These are phyloP conservation scores for Molossus alvarezi DNA, from an alignment of 2,797 vertebrate genomes.

Conservation along the genomic window DNA sequence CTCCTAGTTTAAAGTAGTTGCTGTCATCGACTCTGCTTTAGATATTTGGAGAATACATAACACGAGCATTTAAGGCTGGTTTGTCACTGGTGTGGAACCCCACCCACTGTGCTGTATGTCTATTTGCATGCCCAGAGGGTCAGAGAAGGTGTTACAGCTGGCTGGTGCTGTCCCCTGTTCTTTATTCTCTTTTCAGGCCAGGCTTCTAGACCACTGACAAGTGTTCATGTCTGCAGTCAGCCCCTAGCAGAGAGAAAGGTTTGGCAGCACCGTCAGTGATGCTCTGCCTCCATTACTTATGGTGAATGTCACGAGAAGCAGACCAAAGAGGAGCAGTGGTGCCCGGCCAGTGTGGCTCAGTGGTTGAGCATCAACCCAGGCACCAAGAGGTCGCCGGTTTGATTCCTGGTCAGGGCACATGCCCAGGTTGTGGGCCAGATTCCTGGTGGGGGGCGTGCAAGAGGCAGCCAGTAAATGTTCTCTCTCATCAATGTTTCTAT, in stretches of 20 bases:
- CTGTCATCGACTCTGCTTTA: not conserved
- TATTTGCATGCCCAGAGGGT: not conserved
- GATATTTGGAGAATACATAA: conserved; percentile 32
- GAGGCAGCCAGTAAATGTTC: no score
- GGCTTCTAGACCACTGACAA: not conserved
- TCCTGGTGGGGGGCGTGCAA: no score
- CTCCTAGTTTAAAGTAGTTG: not conserved
- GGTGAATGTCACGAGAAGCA: not conserved
- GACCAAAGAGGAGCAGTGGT: conserved; percentile 67
- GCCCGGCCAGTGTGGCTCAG: no score
- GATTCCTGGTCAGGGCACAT: no score
- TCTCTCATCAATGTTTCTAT: no score
- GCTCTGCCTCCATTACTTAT: not conserved
- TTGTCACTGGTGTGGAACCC: not conserved
- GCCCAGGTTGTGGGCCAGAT: no score
- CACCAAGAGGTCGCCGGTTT: no score
- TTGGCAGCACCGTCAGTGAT: not conserved
- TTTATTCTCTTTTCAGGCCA: not conserved
- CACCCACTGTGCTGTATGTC: not conserved
- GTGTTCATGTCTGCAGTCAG: not conserved
- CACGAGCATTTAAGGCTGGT: not conserved
- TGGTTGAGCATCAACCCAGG: no score
- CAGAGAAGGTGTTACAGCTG: not conserved
- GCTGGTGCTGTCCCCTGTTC: not conserved
- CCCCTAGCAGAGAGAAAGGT: not conserved